A percentile compares a stretch with the other conserved stretches of the same genome.
Evolutionary conservation across 2,797 vertebrate genomes (phyloP).

Genomic region (Brotula barbata): DNA sequence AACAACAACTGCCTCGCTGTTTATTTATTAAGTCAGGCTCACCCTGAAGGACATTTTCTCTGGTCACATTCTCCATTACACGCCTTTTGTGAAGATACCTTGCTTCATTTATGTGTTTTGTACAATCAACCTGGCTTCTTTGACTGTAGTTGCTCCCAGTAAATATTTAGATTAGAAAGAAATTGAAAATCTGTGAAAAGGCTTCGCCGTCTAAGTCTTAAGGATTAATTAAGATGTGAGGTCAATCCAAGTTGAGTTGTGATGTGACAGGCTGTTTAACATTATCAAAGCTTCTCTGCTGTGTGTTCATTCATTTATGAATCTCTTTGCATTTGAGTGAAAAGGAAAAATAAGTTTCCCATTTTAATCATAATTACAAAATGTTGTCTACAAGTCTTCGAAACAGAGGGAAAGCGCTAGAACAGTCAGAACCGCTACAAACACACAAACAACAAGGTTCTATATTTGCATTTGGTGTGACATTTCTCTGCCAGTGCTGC

Average conservation of each 20-base stretch:
- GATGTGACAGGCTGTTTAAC: slow-evolving; percentile 3
- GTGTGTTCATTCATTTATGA: slow-evolving; percentile 1
- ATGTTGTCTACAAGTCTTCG: slow-evolving; percentile 22
- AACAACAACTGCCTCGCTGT: slow-evolving; percentile 15
- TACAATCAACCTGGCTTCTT: not conserved
- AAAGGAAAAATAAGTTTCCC: not conserved
- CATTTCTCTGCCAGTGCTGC: slow-evolving; percentile 65
- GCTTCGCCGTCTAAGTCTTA: not conserved
- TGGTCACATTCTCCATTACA: slow-evolving; percentile 34
- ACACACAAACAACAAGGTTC: slow-evolving; percentile 71
- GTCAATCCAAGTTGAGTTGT: too few species aligned
- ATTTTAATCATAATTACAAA: slow-evolving; percentile 19
- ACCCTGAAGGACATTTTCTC: slow-evolving; percentile 31
- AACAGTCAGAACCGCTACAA: slow-evolving; percentile 68
- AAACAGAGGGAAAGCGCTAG: slow-evolving; percentile 67
- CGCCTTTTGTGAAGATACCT: not conserved
- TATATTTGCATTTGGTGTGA: slow-evolving; percentile 77
- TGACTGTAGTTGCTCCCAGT: too few species aligned
- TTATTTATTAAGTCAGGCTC: slow-evolving; percentile 35
- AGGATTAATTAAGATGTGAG: not conserved
- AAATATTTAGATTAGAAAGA: slow-evolving; percentile 1
- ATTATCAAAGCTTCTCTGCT: slow-evolving; percentile 3
- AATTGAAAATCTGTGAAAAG: not conserved
- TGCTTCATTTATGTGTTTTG: too few species aligned
- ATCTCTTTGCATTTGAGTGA: not conserved